Conservation (phyloP, 2,113 vertebrate genomes). For the Neogale vison region DNA sequence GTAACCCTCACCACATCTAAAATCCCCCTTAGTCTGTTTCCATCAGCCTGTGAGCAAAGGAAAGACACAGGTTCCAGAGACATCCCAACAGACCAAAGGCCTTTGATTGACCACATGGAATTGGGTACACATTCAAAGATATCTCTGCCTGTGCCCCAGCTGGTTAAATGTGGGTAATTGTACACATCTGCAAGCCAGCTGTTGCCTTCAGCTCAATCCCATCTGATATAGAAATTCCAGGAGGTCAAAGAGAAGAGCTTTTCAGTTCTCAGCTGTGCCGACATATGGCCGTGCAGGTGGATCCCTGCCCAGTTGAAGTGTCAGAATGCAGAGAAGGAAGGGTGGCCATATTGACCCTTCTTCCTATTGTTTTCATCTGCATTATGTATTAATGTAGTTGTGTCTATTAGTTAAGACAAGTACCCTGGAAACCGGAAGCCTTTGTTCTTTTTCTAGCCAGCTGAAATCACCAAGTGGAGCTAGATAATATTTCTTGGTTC, state of each 20-base stretch:
- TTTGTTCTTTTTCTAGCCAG: constrained; percentile 56
- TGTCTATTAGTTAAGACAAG: constrained; percentile 42
- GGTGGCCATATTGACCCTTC: background rate
- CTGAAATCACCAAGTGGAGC: background rate
- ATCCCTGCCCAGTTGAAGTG: background rate
- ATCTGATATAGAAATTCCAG: background rate
- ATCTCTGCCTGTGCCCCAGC: background rate
- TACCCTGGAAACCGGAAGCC: background rate
- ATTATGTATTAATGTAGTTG: background rate
- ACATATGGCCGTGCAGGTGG: constrained; percentile 16
- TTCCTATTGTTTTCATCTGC: constrained; percentile 37
- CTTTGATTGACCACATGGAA: constrained; percentile 54
- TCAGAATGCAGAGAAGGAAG: background rate
- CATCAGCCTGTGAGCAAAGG: background rate
- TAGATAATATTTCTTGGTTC: background rate
- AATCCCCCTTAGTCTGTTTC: background rate
- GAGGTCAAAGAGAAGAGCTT: constrained; percentile 1
- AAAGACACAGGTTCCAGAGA: background rate
- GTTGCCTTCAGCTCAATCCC: background rate
- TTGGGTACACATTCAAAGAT: constrained; percentile 16
- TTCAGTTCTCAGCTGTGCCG: background rate
- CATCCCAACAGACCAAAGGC: background rate
- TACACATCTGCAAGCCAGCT: constrained; percentile 62
- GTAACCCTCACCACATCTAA: background rate
- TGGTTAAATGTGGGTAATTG: background rate